These are phyloP conservation scores for Notospermus geniculatus DNA, from an alignment of 1,140 invertebrate species.

Conservation along the genomic window DNA sequence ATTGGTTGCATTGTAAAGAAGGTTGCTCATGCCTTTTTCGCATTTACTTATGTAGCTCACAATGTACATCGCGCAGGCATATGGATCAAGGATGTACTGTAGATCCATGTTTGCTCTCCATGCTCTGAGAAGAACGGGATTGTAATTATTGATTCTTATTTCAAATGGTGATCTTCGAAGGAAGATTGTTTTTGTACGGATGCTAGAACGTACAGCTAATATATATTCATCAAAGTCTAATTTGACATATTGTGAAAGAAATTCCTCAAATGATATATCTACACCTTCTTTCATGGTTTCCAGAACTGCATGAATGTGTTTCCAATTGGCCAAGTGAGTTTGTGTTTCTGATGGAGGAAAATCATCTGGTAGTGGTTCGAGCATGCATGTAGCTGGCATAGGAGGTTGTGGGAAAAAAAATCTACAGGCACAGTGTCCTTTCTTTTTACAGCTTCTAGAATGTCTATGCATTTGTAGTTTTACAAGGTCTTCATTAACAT, in stretches of 20 bases:
- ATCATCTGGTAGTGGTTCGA: too few relatives aligned
- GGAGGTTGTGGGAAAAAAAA: too few relatives aligned
- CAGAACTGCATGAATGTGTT: too few relatives aligned
- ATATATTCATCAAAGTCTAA: slow-evolving; percentile 21
- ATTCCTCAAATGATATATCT: slow-evolving; percentile 8
- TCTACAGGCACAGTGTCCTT: too few relatives aligned
- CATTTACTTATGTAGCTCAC: slow-evolving; percentile 25
- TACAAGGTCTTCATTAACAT: too few relatives aligned
- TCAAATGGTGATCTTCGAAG: slow-evolving; percentile 15
- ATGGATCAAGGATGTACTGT: slow-evolving; percentile 28
- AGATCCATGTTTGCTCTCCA: slow-evolving; percentile 28
- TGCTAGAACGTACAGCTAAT: slow-evolving; percentile 18
- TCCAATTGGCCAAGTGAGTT: too few relatives aligned
- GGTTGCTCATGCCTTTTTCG: slow-evolving; percentile 23
- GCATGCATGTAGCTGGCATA: too few relatives aligned
- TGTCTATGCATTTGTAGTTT: too few relatives aligned
- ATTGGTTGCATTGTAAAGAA: slow-evolving; percentile 12
- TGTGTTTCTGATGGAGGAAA: too few relatives aligned
- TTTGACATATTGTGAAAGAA: slow-evolving; percentile 13
- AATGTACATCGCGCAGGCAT: too few relatives aligned
- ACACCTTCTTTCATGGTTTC: too few relatives aligned
- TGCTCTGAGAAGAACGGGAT: slow-evolving; percentile 9
- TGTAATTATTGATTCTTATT: slow-evolving; percentile 22
- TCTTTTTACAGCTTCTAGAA: too few relatives aligned
- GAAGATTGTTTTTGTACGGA: slow-evolving; percentile 19